Conservation (phyloP, 2,113 vertebrate species). For the Hemichromis elongatus region DNA sequence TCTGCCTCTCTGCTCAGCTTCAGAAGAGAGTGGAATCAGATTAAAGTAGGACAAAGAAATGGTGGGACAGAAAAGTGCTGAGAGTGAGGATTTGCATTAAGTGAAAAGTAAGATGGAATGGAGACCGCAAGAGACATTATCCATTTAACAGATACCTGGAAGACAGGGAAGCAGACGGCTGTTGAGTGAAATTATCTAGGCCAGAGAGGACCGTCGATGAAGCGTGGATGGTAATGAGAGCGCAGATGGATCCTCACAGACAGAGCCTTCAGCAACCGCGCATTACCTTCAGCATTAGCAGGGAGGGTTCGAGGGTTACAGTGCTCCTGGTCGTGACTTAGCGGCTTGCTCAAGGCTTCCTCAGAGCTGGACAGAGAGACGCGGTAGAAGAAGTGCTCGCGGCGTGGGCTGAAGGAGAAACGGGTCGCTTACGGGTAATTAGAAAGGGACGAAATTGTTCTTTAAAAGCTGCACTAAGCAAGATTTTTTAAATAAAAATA, state of each 20-base stretch:
- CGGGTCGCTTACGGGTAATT: conserved; percentile 2
- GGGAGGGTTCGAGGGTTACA: neutral
- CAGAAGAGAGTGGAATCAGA: conserved; percentile 24
- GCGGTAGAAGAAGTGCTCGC: neutral
- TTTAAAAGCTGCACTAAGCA: neutral
- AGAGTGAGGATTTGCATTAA: conserved; percentile 49
- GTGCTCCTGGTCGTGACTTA: neutral
- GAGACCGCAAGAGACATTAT: conserved; percentile 32
- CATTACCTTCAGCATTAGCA: conserved; percentile 28
- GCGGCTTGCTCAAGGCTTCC: neutral
- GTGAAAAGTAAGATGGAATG: conserved; percentile 20
- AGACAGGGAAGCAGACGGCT: conserved; percentile 22
- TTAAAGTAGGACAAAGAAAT: conserved; percentile 61
- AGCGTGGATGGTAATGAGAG: conserved; percentile 11
- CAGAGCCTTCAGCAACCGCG: conserved; percentile 10
- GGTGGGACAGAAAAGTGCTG: conserved; percentile 34
- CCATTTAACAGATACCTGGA: conserved; percentile 46
- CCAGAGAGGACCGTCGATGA: neutral
- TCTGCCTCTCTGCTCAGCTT: neutral
- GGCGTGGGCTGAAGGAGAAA: conserved; percentile 12
- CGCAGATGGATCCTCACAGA: conserved; percentile 9
- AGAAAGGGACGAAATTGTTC: neutral
- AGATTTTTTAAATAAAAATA: neutral
- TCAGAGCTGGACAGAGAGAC: neutral
- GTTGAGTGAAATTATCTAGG: conserved; percentile 23